phyloP scores from a whole-genome alignment of 2,888 invertebrate genomes.

The Cryptophagus acutangulus region DNA sequence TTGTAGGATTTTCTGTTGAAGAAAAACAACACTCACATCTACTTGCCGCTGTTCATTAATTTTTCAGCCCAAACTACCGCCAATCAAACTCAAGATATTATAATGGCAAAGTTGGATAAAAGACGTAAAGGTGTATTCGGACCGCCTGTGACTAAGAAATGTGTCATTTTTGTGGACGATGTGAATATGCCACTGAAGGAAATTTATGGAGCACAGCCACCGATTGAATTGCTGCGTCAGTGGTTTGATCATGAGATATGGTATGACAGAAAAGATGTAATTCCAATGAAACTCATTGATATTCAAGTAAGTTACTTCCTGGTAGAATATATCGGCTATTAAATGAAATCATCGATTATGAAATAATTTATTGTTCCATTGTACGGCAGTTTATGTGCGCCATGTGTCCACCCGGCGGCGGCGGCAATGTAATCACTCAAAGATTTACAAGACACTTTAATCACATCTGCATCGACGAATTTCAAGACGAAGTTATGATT shows the following conservation, averaged over 20 bases:
- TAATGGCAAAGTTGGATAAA: constrained; percentile 91
- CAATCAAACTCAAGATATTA: constrained; percentile 90
- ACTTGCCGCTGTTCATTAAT: constrained; percentile 81
- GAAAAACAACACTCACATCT: constrained; percentile 70
- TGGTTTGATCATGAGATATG: constrained; percentile 87
- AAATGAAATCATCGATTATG: constrained; percentile 4
- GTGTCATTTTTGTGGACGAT: constrained; percentile 91
- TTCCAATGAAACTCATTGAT: constrained; percentile 76
- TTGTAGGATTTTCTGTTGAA: constrained; percentile 71
- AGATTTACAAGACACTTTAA: constrained; percentile 85
- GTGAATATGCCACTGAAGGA: constrained; percentile 92
- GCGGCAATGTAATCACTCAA: constrained; percentile 74
- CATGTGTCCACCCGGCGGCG: constrained; percentile 76
- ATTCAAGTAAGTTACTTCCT: constrained; percentile 74
- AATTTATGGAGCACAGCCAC: constrained; percentile 89
- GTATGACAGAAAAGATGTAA: constrained; percentile 79
- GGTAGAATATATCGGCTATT: constrained; percentile 1
- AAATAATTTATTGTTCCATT: constrained; percentile 5
- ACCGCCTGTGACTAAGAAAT: constrained; percentile 83
- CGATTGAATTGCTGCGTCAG: constrained; percentile 86
- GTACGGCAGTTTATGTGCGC: constrained; percentile 78
- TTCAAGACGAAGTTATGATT: constrained; percentile 75
- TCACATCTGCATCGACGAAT: constrained; percentile 82
- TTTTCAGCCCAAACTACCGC: constrained; percentile 94
- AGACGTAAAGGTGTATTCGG: constrained; percentile 90